Base-by-base conservation (phyloP, 1,140 invertebrate species). In the Phortica variegata region DNA sequence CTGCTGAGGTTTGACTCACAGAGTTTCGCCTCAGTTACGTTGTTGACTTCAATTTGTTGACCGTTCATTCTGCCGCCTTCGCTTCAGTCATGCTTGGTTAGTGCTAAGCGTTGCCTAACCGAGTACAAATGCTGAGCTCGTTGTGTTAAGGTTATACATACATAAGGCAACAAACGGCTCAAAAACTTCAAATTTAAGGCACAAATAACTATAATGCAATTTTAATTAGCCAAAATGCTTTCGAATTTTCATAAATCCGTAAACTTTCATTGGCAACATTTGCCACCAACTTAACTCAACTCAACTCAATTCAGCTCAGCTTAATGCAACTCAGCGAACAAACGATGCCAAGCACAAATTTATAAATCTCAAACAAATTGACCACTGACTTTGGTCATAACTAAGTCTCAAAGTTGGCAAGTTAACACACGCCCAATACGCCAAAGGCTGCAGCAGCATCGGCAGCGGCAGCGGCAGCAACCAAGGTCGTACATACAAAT, bases 21-120 rank as follows among this genome's bases (percentile, higher is more conserved):
- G n/a, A n/a, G 63, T 68, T 68, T 63, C 63, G 60, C 65, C 60
- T 53, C 60, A 68, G 57, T 66, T 68, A 58, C 65, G 49, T 60
- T 68, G 65, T 68, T 68, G 60, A 68, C 63, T 65, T 65, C 63
- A 68, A 68, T 68, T 68, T 68, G 63, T 68, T n/a, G n/a, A n/a
- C n/a, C n/a, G n/a, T n/a, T n/a, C n/a, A n/a, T n/a, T n/a, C 62
- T 62, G 62, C 60, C 47, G 51, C 48, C 44, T n/a, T 47, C 54
- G 60, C 53, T 38, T 42, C 48, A 52, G 63, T 52, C 50, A 63
- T 57, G 65, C 60, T 68, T 68, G 63, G 63, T 66, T 66, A 66
- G 50, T 37, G 13, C 37, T 39, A 9, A 2, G 23, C 31, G n/a
- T 21, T 36, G n/a, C 41, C n/a, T n/a, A n/a, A n/a, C n/a, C n/a